phyloP scores from a whole-genome alignment of 2,113 vertebrate genomes.

The Tapirus terrestris region DNA sequence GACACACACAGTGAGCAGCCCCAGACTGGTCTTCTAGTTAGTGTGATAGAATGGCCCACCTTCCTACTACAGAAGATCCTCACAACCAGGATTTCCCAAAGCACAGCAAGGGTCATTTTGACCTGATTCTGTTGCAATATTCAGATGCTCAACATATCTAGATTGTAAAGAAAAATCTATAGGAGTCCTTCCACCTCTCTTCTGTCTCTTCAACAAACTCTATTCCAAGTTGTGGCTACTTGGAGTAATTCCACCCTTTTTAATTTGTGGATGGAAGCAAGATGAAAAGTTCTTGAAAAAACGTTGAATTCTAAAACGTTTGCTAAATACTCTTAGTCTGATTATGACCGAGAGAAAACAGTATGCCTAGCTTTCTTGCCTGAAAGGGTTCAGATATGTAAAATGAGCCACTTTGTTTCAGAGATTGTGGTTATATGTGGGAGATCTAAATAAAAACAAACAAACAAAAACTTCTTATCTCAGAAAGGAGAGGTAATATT shows the following conservation, averaged over 20 bases:
- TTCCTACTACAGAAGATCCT: neutral
- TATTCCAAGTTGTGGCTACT: neutral
- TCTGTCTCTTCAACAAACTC: neutral
- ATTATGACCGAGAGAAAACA: neutral
- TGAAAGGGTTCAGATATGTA: neutral
- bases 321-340: neutral
- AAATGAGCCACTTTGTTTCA: conserved; percentile 9
- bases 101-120: neutral
- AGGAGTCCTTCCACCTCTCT: neutral
- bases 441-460: neutral
- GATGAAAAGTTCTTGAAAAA: conserved; percentile 7
- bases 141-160: neutral
- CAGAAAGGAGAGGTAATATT: neutral
- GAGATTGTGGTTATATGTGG: neutral
- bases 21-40: neutral
- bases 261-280: neutral
- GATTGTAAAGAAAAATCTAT: neutral
- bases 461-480: neutral
- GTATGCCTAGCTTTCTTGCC: neutral
- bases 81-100: neutral
- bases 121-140: neutral
- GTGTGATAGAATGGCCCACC: neutral
- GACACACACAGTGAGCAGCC: neutral
- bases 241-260: neutral
- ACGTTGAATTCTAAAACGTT: neutral